Base-by-base conservation (phyloP, 2,888 invertebrate genomes). In the Amphipyra berbera region DNA sequence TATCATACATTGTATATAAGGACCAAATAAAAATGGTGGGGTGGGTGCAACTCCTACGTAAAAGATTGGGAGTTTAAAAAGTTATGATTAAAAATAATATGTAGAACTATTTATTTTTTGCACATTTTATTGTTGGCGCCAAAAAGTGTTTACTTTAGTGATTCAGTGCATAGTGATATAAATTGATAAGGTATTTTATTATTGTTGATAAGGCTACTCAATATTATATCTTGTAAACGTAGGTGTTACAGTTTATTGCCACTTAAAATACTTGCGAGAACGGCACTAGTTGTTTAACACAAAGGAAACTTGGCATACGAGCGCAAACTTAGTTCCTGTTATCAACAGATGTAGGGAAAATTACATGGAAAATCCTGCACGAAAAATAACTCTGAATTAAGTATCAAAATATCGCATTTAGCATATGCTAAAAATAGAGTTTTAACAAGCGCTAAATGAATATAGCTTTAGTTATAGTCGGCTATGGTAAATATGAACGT, bases 391-490 rank as follows among this genome's bases (percentile, higher is more conserved):
- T 41, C 48, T n/a, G 38, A 12, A 9, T 27, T 42, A 15, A 40
- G n/a, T 41, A 33, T 13, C 9, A 30, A 50, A 44, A 57, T 54
- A 57, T 54, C 14, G 45, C 21, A 38, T 57, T 72, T 61, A 67
- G 42, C 50, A 50, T 3, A 37, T 42, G 47, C 35, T 61, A 45
- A 57, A 72, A 60, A 50, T 56, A 57, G 52, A 27, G 21, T 48
- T 63, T 54, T 66, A n/a, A n/a, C n/a, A 50, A 64, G 58, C 60
- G 66, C 66, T 76, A 61, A 76, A 60, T 65, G 47, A 46, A 52
- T 50, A 50, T 47, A 53, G 33, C 41, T 53, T 42, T 50, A 57
- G 33, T 61, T 46, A 59, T 57, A 59, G 58, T 54, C 54, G n/a
- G 35, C 46, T 62, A 50, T 56, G 37, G 55, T 62, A 61, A 62